These are phyloP conservation scores for Montipora capitata DNA, from an alignment of 92 coral and sea anemone species.

Conservation along the genomic window DNA sequence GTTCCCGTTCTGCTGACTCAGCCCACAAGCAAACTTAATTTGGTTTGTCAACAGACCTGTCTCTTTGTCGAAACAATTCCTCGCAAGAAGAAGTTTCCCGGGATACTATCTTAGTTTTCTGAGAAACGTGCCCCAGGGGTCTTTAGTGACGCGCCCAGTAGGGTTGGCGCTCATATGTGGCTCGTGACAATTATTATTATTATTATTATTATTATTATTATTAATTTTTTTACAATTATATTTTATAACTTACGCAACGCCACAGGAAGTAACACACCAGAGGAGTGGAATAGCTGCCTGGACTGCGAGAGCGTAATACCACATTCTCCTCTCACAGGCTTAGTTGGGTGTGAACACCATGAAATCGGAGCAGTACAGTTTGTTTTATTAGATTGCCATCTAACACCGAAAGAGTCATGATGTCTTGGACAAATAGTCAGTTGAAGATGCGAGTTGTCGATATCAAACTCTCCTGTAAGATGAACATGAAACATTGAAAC, in stretches of 20 bases:
- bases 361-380: slow-evolving; percentile 42
- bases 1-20: too few species aligned
- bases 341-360: slow-evolving; percentile 41
- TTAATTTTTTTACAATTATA: background rate
- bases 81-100: too few species aligned
- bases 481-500: background rate
- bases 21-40: too few species aligned
- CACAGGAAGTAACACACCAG: slow-evolving; percentile 32
- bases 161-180: too few species aligned
- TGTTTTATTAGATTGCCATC: slow-evolving; percentile 52
- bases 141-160: too few species aligned
- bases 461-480: slow-evolving; percentile 51
- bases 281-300: slow-evolving; percentile 18
- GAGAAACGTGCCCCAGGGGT: too few species aligned
- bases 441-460: slow-evolving; percentile 28
- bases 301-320: slow-evolving; percentile 35
- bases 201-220: too few species aligned
- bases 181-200: too few species aligned
- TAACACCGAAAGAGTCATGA: slow-evolving; percentile 59
- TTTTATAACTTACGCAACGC: slow-evolving; percentile 36
- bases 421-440: slow-evolving; percentile 72
- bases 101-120: too few species aligned
- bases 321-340: slow-evolving; percentile 48
- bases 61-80: too few species aligned
- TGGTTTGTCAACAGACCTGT: too few species aligned